Percentiles rank a stretch among this genome's conserved stretches.
Evolutionary conservation across 2,888 invertebrate species (phyloP).

Genomic region (Gortyna flavago): DNA sequence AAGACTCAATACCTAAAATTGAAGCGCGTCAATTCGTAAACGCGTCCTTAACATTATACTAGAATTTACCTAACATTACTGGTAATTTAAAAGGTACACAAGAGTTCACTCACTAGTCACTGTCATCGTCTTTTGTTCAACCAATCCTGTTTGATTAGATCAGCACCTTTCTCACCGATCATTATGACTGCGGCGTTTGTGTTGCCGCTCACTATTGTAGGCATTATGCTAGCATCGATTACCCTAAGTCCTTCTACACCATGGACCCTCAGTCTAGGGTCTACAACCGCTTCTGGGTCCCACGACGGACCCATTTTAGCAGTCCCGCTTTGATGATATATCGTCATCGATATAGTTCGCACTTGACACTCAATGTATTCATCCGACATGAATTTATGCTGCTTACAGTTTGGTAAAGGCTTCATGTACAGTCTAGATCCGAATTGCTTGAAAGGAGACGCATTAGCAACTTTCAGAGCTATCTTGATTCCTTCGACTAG

Average conservation of each 20-base stretch:
- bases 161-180: constrained; percentile 97
- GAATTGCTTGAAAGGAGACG: constrained; percentile 94
- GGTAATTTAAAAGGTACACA: constrained; percentile 65
- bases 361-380: constrained; percentile 96
- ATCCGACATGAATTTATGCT: constrained; percentile 93
- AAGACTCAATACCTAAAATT: too few species aligned
- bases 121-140: constrained; percentile 82
- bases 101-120: constrained; percentile 53
- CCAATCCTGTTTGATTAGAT: constrained; percentile 96
- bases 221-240: constrained; percentile 97
- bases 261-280: constrained; percentile 93
- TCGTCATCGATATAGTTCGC: constrained; percentile 96
- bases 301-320: constrained; percentile 96
- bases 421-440: constrained; percentile 93
- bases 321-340: constrained; percentile 97
- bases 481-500: constrained; percentile 96
- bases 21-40: too few species aligned
- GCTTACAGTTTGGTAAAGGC: constrained; percentile 94
- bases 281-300: constrained; percentile 95
- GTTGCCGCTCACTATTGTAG: constrained; percentile 96
- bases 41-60: constrained; percentile 33
- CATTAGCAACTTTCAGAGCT: constrained; percentile 93
- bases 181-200: constrained; percentile 98
- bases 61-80: constrained; percentile 50
- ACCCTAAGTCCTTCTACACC: constrained; percentile 95